Base-by-base conservation (phyloP, 2,797 vertebrate genomes). In the Epinephelus coioides region DNA sequence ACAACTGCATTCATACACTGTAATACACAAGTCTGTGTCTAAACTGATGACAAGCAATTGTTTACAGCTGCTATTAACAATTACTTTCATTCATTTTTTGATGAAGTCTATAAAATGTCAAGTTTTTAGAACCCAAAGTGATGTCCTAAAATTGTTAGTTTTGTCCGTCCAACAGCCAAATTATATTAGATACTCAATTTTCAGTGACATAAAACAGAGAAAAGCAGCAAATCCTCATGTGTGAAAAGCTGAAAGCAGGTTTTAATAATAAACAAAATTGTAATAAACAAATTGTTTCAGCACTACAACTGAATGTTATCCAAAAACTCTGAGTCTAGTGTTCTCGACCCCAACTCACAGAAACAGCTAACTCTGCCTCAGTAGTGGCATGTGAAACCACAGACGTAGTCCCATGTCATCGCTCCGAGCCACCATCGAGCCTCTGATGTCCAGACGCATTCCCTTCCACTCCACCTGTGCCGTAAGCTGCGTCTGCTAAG, bases 391-490 rank as follows among this genome's bases (percentile, higher is more conserved):
- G 82, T 82, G 17, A 18, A 40, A 46, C 23, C 40, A 5, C n/a
- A 53, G 46, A 67, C 83, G 53, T 19, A 40, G 74, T 83, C 83
- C 73, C 72, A 40, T 76, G 87, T 86, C 89, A 84, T 87, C 25
- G 82, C 90, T 89, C 59, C 23, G 3, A 89, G 94, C 87, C 76
- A 81, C 84, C 78, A 84, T 89, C 86, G 82, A 86, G 90, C 79
- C 90, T 85, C 55, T 43, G 74, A 75, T 80, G 90, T 94, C 94
- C 91, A 95, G 95, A 94, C 94, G 82, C 87, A 94, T 95, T 95
- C 80, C 86, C 89, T 94, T 95, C 91, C 93, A 94, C 95, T 94
- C 85, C 94, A 93, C 90, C 90, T 93, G 92, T 91, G 91, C 85
- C 87, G 86, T 62, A 75, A 84, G 72, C 81, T 2, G 73, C 27